These are phyloP conservation scores for Hyla sarda DNA, from an alignment of 2,113 vertebrate species.

Conservation along the genomic window DNA sequence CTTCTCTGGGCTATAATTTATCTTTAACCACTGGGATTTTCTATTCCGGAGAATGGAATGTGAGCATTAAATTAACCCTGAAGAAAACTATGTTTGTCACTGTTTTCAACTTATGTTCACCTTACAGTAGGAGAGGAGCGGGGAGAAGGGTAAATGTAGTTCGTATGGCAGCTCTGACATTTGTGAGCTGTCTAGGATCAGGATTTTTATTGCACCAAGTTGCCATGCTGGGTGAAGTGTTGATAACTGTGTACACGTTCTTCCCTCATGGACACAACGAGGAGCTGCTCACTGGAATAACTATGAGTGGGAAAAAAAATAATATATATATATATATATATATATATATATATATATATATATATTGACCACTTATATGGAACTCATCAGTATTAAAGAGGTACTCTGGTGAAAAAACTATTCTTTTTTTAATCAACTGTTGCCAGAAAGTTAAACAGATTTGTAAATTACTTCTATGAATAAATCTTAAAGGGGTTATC, in stretches of 20 bases:
- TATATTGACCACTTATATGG: too few species aligned
- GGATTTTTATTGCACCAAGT: not conserved
- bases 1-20: slow-evolving; percentile 66
- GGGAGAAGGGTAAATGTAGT: not conserved
- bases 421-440: too few species aligned
- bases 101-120: slow-evolving; percentile 62
- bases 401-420: too few species aligned
- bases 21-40: slow-evolving; percentile 65
- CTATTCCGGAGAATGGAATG: slow-evolving; percentile 69
- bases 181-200: slow-evolving; percentile 6
- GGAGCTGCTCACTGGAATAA: not conserved
- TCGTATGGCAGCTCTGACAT: slow-evolving; percentile 16
- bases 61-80: slow-evolving; percentile 71
- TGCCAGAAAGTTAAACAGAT: too few species aligned
- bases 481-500: too few species aligned
- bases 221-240: slow-evolving; percentile 20
- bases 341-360: too few species aligned
- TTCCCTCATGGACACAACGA: not conserved
- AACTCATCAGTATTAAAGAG: too few species aligned
- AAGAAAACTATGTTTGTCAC: slow-evolving; percentile 69
- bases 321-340: not conserved
- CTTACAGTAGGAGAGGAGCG: slow-evolving; percentile 27
- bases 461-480: too few species aligned
- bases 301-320: too few species aligned
- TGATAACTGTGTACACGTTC: not conserved